Evolutionary conservation across 1,140 invertebrate species (phyloP), one percentile per base, ranked within the genome.

Genomic region (Calliphora vicina): DNA sequence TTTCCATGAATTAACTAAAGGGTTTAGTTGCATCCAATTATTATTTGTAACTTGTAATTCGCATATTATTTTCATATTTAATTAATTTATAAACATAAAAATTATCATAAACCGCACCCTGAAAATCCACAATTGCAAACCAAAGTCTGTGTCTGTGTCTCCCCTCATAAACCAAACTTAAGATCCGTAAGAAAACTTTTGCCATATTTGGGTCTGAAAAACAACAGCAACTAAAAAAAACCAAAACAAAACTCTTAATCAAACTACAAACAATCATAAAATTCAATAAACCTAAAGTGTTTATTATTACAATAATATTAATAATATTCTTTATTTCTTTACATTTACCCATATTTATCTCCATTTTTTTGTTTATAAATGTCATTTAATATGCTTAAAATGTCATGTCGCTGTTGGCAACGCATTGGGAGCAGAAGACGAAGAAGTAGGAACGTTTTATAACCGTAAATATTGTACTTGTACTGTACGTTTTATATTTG

Each of bases 251-350:
- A 35, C 35, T 35, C 35, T 35, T 35, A 35, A 35, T 35, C 35
- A 35, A 35, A 35, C 35, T 35, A 35, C 35, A 35, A 35, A 35
- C 10, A 35, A 35, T 35, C 35, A 35, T 35, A 8, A 35, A 35
- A 35, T 35, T 1, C 35, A 35, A 35, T 35, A 35, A 35, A 35
- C 35, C 6, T 35, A 35, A 35, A 35, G 35, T 35, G 10, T 35
- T 35, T 35, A 35, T 35, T 35, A 35, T 35, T 35, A n/a, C n/a
- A n/a, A n/a, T n/a, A n/a, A n/a, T n/a, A 35, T 57, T 57, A 57
- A n/a, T 57, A 57, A 57, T 57, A 57, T 57, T 57, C 50, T 57
- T 57, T 57, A 57, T 57, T 57, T n/a, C 50, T 57, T 57, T 57
- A n/a, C 50, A 57, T n/a, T 57, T 57, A 35, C 35, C 35, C 35